These are phyloP conservation scores for Naja naja DNA, from an alignment of 2,113 vertebrate species.

Conservation along the genomic window DNA sequence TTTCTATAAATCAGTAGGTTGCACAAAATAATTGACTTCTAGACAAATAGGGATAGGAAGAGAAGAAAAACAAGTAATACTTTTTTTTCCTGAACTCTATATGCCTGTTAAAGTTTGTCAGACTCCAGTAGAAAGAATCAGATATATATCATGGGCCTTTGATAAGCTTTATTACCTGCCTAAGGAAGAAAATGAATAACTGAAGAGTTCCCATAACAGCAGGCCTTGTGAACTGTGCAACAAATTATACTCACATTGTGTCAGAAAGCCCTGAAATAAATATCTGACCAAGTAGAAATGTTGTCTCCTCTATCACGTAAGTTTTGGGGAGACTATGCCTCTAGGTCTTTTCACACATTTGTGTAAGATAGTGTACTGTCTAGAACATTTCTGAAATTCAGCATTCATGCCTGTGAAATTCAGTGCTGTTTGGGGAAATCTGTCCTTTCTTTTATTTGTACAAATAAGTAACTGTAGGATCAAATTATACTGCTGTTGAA, in stretches of 20 bases:
- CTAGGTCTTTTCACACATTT: not conserved
- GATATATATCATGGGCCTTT: conserved; percentile 3
- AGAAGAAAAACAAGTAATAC: not conserved
- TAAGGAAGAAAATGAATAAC: conserved; percentile 6
- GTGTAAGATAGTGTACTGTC: not conserved
- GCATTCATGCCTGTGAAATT: not conserved
- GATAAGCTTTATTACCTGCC: conserved; percentile 13
- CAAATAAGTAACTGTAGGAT: not conserved
- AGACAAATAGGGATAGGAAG: not conserved
- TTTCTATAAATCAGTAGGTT: not conserved
- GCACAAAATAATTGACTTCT: not conserved
- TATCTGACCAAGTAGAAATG: not conserved
- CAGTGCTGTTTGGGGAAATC: not conserved
- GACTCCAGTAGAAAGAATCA: not conserved
- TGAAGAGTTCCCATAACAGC: conserved; percentile 13
- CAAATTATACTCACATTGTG: conserved; percentile 20
- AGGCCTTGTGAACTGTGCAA: conserved; percentile 12
- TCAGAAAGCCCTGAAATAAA: conserved; percentile 2
- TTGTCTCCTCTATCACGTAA: not conserved
- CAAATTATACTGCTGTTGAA: not conserved
- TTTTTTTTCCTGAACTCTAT: not conserved
- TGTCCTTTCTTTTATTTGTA: not conserved
- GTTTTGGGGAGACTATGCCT: not conserved
- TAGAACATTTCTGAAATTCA: not conserved
- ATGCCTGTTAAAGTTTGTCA: not conserved